Evolutionary conservation across 2,113 vertebrate genomes (phyloP), one percentile per base, ranked within the genome.

Genomic region (Phocoena phocoena): DNA sequence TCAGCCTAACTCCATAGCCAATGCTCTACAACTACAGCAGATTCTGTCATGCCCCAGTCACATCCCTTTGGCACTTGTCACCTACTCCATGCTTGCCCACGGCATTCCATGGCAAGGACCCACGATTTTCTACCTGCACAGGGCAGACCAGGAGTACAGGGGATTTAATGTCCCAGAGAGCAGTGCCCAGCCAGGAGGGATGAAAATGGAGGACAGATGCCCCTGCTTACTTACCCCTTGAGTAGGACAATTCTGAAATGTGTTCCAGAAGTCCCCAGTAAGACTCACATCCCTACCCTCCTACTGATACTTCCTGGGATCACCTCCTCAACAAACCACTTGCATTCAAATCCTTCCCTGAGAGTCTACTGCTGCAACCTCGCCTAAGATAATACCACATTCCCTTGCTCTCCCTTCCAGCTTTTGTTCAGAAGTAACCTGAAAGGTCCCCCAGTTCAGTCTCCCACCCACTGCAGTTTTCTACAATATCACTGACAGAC

Each of bases 371-470:
- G 38, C 25, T 93, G n/a, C 38, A 95, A 92, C 11, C 13, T 15
- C 74, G 31, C 58, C 60, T 58, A 84, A 91, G 25, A 74, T 62
- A 88, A 60, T 92, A 50, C 6, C 53, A 88, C 63, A n/a, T 71
- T 85, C 20, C 21, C 17, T 80, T 18, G 20, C 20, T n/a, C 73
- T 88, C 26, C 38, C 41, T 94, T 90, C 18, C 36, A 93, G 17
- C 41, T 14, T 92, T 90, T 55, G 12, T 90, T 89, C 62, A 96
- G 68, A 84, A 90, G 38, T 55, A 89, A 92, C 70, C n/a, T 88
- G 70, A 96, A 96, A 92, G 21, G 53, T 92, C 38, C 94, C 6
- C 50, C n/a, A 83, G 25, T 76, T 96, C 26, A 47, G 5, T 70
- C 50, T 81, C 31, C 9, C 20, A 92, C 8, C 18, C 58, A 70